These are phyloP conservation scores for Ochotona curzoniae DNA, from an alignment of 2,113 vertebrate genomes.

Conservation along the genomic window DNA sequence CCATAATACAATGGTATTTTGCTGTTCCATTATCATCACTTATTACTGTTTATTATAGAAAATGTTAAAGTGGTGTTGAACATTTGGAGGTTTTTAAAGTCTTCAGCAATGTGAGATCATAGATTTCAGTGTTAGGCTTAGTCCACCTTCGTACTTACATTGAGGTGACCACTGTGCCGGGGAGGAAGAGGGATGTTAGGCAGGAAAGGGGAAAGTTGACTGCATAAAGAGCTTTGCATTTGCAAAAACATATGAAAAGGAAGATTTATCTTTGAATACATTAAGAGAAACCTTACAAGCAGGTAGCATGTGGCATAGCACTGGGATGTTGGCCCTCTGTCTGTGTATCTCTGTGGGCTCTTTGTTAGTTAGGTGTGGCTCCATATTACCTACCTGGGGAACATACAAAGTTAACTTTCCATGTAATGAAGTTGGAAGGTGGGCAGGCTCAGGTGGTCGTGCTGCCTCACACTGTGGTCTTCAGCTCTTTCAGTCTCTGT, in stretches of 20 bases:
- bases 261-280: background rate
- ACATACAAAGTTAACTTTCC: background rate
- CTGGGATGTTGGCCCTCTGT: background rate
- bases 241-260: background rate
- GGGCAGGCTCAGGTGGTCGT: rapidly evolving
- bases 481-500: background rate
- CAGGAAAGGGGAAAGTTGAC: background rate
- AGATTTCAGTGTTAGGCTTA: slow-evolving; percentile 27
- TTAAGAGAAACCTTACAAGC: background rate
- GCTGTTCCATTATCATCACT: background rate
- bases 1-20: background rate
- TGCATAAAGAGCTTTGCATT: background rate
- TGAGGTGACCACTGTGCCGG: background rate
- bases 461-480: background rate
- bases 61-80: background rate
- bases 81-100: background rate
- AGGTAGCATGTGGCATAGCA: background rate
- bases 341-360: background rate
- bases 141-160: background rate
- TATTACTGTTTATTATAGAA: slow-evolving; percentile 14
- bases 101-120: background rate
- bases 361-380: background rate
- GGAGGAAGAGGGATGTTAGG: too few species aligned
- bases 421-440: background rate
- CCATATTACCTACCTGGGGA: background rate